Evolutionary conservation across 2,113 vertebrate species (phyloP), one percentile per base, ranked within the genome.

Genomic region (Trichomycterus rosablanca): DNA sequence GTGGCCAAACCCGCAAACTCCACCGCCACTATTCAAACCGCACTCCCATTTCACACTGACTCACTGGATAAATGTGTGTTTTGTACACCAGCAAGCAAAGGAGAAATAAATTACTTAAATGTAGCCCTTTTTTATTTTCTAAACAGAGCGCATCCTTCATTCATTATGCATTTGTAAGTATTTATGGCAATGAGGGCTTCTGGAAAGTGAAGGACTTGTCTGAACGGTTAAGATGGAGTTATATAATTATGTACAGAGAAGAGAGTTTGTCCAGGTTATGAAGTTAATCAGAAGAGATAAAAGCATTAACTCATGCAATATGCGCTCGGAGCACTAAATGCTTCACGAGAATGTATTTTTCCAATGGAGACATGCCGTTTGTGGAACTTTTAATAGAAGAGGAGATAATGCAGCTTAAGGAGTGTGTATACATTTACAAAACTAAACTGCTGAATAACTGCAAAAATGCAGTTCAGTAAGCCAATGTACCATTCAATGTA

Each of bases 1-100:
- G 74, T 76, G 81, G 78, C 76, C 77, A 70, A 56, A 61, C 70
- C 53, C 40, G 68, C 74, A 73, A 78, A 80, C 50, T 49, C 63
- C 67, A 79, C 76, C 73, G 71, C 66, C 79, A 83, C 81, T 78
- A 78, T 67, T 87, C 81, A 86, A 80, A 86, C 77, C 77, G 34
- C 44, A 69, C 63, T 72, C 72, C 70, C 69, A 74, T 74, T 68
- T 82, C 66, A 57, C 63, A 69, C 70, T 81, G 81, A 85, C 69
- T 68, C 53, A 85, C 76, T 65, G 72, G 67, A 76, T 76, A 74
- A 71, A 60, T 74, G 49, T 67, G 73, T 73, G 78, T 81, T 78
- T 67, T 77, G 74, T 72, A 65, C 72, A 75, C 74, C 59, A 3
- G 44, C 18, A 74, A 59, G 64, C 73, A 64, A 71, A 78, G 58